A percentile compares a stretch with the other conserved stretches of the same genome.
phyloP scores from a whole-genome alignment of 2,113 vertebrate species.

The Dicentrarchus labrax region DNA sequence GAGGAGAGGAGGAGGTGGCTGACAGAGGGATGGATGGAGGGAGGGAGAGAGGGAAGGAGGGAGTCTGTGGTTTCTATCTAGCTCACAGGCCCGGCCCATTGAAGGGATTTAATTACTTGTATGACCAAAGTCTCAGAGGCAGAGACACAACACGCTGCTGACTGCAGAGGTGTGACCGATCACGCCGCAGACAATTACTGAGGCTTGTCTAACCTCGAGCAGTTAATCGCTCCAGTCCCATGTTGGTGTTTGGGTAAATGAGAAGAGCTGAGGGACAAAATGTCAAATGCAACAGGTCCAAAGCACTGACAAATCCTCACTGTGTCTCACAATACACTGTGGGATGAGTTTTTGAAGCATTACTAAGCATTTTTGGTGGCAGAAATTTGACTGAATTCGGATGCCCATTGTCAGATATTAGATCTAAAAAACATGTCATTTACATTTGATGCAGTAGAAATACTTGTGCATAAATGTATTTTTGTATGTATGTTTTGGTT shows the following conservation, averaged over 20 bases:
- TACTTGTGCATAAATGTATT: background rate
- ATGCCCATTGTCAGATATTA: background rate
- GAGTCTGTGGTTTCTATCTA: constrained; percentile 60
- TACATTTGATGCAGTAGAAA: background rate
- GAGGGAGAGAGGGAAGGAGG: constrained; percentile 30
- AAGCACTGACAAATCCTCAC: background rate
- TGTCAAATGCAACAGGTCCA: constrained; percentile 1
- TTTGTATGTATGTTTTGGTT: background rate
- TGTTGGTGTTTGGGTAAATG: constrained; percentile 24
- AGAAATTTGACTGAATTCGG: background rate
- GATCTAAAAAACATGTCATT: background rate
- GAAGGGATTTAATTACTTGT: constrained; percentile 56
- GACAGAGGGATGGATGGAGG: constrained; percentile 33
- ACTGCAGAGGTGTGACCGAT: constrained; percentile 49
- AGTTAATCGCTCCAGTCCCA: background rate
- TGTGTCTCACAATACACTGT: background rate
- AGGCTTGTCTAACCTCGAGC: constrained; percentile 14
- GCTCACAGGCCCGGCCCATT: constrained; percentile 41
- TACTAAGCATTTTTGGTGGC: background rate
- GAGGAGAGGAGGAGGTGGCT: constrained; percentile 39
- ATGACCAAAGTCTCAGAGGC: constrained; percentile 46
- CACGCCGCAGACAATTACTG: constrained; percentile 2
- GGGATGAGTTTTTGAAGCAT: background rate
- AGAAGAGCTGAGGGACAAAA: constrained; percentile 3
- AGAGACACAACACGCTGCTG: constrained; percentile 13